Evolutionary conservation across 2,888 invertebrate genomes (phyloP).

Genomic region (Rhingia rostrata): DNA sequence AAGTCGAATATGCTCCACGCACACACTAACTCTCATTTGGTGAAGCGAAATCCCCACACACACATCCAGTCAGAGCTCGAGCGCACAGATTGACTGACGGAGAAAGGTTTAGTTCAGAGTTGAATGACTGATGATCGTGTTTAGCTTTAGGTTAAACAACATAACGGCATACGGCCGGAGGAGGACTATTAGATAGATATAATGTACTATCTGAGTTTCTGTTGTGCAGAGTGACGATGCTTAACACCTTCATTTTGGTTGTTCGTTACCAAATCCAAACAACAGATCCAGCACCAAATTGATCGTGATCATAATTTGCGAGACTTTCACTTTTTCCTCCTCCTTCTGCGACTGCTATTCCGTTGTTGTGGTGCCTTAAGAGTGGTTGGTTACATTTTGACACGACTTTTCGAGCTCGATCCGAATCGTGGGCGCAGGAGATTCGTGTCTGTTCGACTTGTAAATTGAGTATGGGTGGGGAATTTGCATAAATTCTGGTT

Average conservation of each 20-base stretch:
- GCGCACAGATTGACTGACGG: constrained; percentile 60
- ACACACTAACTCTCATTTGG: constrained; percentile 18
- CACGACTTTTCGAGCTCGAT: constrained; percentile 46
- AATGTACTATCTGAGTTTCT: constrained; percentile 14
- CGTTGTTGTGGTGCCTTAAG: constrained; percentile 21
- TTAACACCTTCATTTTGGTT: constrained; percentile 39
- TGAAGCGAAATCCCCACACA: constrained; percentile 31
- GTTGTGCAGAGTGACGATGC: constrained; percentile 15
- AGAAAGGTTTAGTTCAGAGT: constrained; percentile 73
- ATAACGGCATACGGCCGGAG: constrained; percentile 28
- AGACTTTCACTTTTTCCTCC: constrained; percentile 66
- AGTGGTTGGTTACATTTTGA: constrained; percentile 25
- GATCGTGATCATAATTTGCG: constrained; percentile 71
- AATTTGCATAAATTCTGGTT: constrained; percentile 63
- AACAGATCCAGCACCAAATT: constrained; percentile 21
- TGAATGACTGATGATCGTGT: constrained; percentile 72
- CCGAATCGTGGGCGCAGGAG: constrained; percentile 51
- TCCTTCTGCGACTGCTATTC: constrained; percentile 35
- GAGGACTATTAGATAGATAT: constrained; percentile 31
- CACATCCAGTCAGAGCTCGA: not conserved
- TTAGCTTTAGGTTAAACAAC: constrained; percentile 47
- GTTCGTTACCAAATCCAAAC: constrained; percentile 25
- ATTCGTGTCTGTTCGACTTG: constrained; percentile 58
- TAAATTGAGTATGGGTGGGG: constrained; percentile 53
- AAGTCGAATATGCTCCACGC: constrained; percentile 24